phyloP scores from a whole-genome alignment of 2,888 invertebrate genomes.

The Litoditis marina region DNA sequence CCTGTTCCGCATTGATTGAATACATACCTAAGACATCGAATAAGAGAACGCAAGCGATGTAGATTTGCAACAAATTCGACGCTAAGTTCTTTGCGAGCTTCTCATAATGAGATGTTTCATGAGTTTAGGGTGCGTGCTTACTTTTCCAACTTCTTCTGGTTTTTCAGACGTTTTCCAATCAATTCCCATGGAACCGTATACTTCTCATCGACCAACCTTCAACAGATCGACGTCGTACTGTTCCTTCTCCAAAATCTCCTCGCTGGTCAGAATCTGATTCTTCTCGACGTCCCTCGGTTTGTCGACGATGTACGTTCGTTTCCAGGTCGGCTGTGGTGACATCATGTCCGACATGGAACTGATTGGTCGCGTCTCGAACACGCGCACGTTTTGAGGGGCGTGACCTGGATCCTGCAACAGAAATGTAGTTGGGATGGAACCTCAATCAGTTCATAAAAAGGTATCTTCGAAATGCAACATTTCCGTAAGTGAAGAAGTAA shows the following conservation, averaged over 20 bases:
- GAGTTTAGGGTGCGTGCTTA: too few species aligned
- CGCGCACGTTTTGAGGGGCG: slow-evolving; percentile 43
- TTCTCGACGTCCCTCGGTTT: slow-evolving; percentile 42
- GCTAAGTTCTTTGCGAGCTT: neutral
- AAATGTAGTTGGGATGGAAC: too few species aligned
- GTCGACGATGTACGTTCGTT: slow-evolving; percentile 52
- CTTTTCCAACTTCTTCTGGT: too few species aligned
- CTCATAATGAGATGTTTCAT: too few species aligned
- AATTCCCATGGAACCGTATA: neutral
- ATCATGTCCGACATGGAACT: slow-evolving; percentile 39
- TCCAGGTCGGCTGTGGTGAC: slow-evolving; percentile 37
- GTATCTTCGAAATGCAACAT: too few species aligned
- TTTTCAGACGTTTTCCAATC: neutral
- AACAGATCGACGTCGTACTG: slow-evolving; percentile 58
- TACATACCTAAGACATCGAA: neutral
- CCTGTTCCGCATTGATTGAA: too few species aligned
- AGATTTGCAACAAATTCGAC: too few species aligned
- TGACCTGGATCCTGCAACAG: too few species aligned
- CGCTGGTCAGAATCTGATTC: slow-evolving; percentile 59
- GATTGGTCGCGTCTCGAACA: slow-evolving; percentile 58
- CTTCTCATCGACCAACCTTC: slow-evolving; percentile 20
- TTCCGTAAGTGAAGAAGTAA: neutral
- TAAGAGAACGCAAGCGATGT: too few species aligned
- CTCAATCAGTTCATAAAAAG: too few species aligned
- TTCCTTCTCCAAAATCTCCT: slow-evolving; percentile 57